phyloP scores from a whole-genome alignment of 2,797 vertebrate species.

The Crocidura indochinensis region DNA sequence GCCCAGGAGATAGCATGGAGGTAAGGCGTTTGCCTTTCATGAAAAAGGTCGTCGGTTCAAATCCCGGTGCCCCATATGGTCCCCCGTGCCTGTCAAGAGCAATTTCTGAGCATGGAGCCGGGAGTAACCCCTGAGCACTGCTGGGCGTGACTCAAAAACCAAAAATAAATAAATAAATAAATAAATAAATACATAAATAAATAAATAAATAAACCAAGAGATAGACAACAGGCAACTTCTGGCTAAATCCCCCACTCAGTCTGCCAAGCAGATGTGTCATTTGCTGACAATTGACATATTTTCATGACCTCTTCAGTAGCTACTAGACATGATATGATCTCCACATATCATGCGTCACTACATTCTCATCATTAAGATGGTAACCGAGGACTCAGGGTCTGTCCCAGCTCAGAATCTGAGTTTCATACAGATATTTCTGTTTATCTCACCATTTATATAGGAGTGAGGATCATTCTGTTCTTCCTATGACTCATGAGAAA shows the following conservation, averaged over 20 bases:
- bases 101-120: too few relatives aligned
- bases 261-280: not conserved
- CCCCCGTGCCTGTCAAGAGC: too few relatives aligned
- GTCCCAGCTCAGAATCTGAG: not conserved
- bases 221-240: not conserved
- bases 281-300: not conserved
- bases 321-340: too few relatives aligned
- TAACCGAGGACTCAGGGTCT: not conserved
- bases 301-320: not conserved
- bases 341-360: too few relatives aligned
- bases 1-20: too few relatives aligned
- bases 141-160: too few relatives aligned
- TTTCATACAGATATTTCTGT: not conserved
- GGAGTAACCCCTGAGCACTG: too few relatives aligned
- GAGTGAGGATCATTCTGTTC: not conserved
- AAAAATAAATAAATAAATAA: too few relatives aligned
- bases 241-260: not conserved
- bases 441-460: not conserved
- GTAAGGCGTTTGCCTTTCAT: too few relatives aligned
- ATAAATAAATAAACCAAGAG: not conserved
- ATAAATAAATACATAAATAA: too few relatives aligned
- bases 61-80: too few relatives aligned
- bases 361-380: not conserved
- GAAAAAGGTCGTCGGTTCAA: too few relatives aligned
- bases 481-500: conserved; percentile 2